Evolutionary conservation across 2,888 invertebrate species (phyloP).

Genomic region (Mycalesis mineus): DNA sequence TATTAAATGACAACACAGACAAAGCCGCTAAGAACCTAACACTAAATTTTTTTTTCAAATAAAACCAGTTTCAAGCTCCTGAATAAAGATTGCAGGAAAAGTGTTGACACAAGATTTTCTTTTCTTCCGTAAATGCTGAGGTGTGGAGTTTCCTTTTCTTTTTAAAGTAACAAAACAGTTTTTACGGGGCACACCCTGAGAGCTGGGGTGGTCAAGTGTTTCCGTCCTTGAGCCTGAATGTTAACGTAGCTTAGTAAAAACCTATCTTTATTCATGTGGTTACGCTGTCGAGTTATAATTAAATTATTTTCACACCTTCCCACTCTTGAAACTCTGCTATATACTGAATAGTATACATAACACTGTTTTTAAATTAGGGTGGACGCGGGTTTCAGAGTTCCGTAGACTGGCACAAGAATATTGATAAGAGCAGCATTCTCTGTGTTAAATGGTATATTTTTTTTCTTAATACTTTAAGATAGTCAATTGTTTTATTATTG

Average conservation of each 20-base stretch:
- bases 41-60: not conserved
- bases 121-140: conserved; percentile 21
- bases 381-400: not conserved
- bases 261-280: conserved; percentile 31
- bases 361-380: conserved; percentile 7
- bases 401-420: not conserved
- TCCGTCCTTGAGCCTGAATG: conserved; percentile 27
- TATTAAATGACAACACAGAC: too few relatives aligned
- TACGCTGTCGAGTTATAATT: conserved; percentile 27
- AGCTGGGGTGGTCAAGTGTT: conserved; percentile 28
- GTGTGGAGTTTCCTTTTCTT: conserved; percentile 26
- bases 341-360: not conserved
- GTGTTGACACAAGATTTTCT: conserved; percentile 9
- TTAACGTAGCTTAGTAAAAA: conserved; percentile 29
- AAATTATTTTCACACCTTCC: conserved; percentile 30
- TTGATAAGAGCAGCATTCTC: too few relatives aligned
- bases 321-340: conserved; percentile 13
- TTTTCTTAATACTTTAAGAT: too few relatives aligned
- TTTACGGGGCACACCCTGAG: conserved; percentile 20
- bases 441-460: too few relatives aligned
- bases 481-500: too few relatives aligned
- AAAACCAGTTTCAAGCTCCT: not conserved
- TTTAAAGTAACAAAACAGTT: conserved; percentile 28
- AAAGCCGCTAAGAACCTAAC: too few relatives aligned
- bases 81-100: conserved; percentile 4